A percentile compares a stretch with the other conserved stretches of the same genome.
Evolutionary conservation across 2,888 invertebrate genomes (phyloP).

Genomic region (Neoitamus cyanurus): DNA sequence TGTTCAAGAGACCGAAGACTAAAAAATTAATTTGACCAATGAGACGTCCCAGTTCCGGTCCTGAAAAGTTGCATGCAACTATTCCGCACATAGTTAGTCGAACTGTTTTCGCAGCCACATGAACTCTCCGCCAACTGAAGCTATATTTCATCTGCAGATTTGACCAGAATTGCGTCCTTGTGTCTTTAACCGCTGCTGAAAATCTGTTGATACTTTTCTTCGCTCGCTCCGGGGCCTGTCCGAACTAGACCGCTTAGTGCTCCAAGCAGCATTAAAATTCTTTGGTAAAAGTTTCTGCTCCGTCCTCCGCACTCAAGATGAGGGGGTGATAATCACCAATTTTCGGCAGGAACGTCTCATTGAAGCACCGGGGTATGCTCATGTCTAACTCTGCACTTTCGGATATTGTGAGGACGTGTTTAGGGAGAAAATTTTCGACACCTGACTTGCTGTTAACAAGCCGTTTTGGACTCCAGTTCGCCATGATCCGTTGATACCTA

Average conservation of each 20-base stretch:
- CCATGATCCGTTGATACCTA: background rate
- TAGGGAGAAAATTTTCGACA: background rate
- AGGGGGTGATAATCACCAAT: background rate
- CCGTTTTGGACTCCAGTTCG: background rate
- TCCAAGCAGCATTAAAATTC: background rate
- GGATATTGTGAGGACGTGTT: background rate
- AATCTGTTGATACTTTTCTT: conserved; percentile 1
- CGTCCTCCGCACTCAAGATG: background rate
- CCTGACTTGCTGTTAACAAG: background rate
- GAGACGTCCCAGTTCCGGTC: background rate
- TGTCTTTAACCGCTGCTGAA: background rate
- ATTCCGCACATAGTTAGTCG: background rate
- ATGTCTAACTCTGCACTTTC: background rate
- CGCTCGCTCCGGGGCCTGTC: background rate
- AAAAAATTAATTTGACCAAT: background rate
- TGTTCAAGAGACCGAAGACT: background rate
- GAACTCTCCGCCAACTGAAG: background rate
- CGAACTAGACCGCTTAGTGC: background rate
- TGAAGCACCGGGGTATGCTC: background rate
- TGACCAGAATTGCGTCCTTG: background rate
- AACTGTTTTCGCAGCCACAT: background rate
- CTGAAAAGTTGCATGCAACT: background rate
- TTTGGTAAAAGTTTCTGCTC: background rate
- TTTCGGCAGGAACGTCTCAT: background rate
- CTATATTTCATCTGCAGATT: background rate